Conservation (phyloP, 2,888 invertebrate species). For the Catocala sponsa region DNA sequence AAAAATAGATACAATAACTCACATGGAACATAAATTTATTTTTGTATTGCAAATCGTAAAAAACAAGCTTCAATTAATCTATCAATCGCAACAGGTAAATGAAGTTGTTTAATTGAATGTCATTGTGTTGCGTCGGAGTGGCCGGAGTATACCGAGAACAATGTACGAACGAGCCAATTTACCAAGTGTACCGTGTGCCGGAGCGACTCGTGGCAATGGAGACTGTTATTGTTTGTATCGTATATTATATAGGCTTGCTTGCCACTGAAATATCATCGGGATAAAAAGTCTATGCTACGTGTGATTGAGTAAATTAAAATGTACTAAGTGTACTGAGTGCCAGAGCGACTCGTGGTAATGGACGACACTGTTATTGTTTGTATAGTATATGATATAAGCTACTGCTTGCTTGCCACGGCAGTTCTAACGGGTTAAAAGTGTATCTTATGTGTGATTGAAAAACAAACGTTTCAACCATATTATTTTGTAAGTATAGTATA, state of each 20-base stretch:
- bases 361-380: too few species aligned
- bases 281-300: too few species aligned
- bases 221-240: too few species aligned
- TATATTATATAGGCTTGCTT: too few species aligned
- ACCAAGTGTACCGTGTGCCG: conserved; percentile 25
- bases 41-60: neutral
- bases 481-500: too few species aligned
- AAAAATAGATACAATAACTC: too few species aligned
- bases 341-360: neutral
- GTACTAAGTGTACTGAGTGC: conserved; percentile 28
- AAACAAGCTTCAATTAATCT: neutral
- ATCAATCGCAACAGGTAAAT: conserved; percentile 37
- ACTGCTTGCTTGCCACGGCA: too few species aligned
- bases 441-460: too few species aligned
- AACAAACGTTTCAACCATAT: neutral
- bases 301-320: conserved; percentile 14
- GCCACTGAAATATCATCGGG: too few species aligned
- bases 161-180: conserved; percentile 34
- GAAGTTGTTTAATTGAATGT: conserved; percentile 37
- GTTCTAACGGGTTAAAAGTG: too few species aligned
- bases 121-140: conserved; percentile 22
- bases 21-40: too few species aligned
- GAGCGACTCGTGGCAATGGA: neutral
- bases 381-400: too few species aligned
- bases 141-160: conserved; percentile 13